A percentile compares a stretch with the other conserved stretches of the same genome.
Evolutionary conservation across 2,888 invertebrate species (phyloP).

Genomic region (Ochropleura leucogaster): DNA sequence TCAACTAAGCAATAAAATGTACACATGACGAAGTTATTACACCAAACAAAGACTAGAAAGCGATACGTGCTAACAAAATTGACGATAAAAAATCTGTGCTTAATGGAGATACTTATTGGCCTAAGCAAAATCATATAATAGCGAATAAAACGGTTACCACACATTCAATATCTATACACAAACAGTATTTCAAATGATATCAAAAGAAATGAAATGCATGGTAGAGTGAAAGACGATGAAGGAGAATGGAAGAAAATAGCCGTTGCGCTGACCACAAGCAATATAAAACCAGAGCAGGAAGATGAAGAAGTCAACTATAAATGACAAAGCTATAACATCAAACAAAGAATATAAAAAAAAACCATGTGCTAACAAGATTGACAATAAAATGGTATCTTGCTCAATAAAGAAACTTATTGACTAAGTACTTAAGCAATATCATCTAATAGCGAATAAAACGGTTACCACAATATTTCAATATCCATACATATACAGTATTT

Average conservation of each 20-base stretch:
- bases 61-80: no score
- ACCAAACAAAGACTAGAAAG: no score
- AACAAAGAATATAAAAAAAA: background rate
- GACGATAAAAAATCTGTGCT: background rate
- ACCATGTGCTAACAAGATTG: no score
- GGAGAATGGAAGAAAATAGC: no score
- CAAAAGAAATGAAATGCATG: no score
- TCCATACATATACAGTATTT: constrained; percentile 59
- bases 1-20: no score
- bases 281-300: background rate
- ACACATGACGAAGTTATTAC: no score
- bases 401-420: constrained; percentile 9
- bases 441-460: constrained; percentile 40
- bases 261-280: no score
- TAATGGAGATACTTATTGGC: constrained; percentile 5
- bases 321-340: background rate
- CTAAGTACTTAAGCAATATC: constrained; percentile 18
- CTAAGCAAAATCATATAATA: constrained; percentile 26
- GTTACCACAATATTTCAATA: constrained; percentile 57
- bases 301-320: background rate
- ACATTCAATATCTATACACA: constrained; percentile 61
- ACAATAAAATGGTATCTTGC: background rate
- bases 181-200: constrained; percentile 18
- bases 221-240: no score
- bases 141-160: constrained; percentile 40